Conservation (phyloP, 2,113 vertebrate genomes). For the Spea multiplicata region DNA sequence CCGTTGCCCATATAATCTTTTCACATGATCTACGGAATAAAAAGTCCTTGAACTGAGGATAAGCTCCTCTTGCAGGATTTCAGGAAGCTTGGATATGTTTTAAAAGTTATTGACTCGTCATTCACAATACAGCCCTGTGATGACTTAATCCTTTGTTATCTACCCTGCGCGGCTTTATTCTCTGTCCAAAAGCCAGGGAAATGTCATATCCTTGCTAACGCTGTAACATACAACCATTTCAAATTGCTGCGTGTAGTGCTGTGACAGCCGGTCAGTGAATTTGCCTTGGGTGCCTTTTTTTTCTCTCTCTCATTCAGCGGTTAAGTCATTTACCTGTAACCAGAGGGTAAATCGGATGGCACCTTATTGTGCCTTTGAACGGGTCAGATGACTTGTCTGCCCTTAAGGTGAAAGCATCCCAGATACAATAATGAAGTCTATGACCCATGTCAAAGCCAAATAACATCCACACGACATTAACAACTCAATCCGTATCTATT, state of each 20-base stretch:
- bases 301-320: constrained; percentile 56
- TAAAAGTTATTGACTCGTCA: constrained; percentile 1
- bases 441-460: constrained; percentile 31
- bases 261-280: constrained; percentile 58
- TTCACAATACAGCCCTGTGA: constrained; percentile 18
- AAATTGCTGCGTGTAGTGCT: constrained; percentile 51
- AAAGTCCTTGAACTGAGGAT: no score
- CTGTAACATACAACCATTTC: constrained; percentile 56
- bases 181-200: constrained; percentile 53
- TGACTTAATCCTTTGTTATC: constrained; percentile 39
- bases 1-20: no score
- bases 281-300: constrained; percentile 62
- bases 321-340: constrained; percentile 67
- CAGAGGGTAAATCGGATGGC: constrained; percentile 63
- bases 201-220: constrained; percentile 59
- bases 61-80: no score
- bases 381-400: constrained; percentile 62
- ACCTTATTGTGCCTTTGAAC: constrained; percentile 64
- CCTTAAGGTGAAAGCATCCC: constrained; percentile 58
- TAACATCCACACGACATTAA: background rate
- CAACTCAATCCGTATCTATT: background rate
- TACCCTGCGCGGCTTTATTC: constrained; percentile 7
- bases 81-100: background rate
- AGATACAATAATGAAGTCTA: constrained; percentile 28
- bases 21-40: no score